Conservation (phyloP, 2,113 vertebrate genomes). For the Lasiurus cinereus region DNA sequence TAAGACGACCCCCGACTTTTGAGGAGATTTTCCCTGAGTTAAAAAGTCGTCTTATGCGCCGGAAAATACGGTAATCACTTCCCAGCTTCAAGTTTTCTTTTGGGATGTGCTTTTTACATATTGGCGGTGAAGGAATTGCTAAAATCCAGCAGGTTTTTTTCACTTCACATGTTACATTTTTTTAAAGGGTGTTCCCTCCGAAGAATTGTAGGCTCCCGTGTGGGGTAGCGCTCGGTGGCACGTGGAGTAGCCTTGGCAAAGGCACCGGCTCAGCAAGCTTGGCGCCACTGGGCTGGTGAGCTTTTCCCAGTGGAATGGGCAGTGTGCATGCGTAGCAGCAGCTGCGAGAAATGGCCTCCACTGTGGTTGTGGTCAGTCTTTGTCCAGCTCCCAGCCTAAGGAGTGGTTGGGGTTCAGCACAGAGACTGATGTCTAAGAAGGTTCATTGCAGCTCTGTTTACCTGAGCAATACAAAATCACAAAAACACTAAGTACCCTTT, state of each 20-base stretch:
- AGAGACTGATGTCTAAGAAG: slow-evolving; percentile 23
- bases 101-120: background rate
- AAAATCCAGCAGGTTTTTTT: background rate
- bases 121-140: slow-evolving; percentile 38
- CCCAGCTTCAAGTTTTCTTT: background rate
- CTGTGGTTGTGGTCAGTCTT: background rate
- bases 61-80: background rate
- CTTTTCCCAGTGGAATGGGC: slow-evolving; percentile 24
- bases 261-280: background rate
- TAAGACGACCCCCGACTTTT: too few species aligned
- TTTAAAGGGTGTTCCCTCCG: background rate
- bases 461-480: slow-evolving; percentile 4
- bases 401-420: slow-evolving; percentile 24
- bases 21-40: too few species aligned
- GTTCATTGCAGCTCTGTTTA: background rate
- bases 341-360: slow-evolving; percentile 27
- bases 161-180: background rate
- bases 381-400: background rate
- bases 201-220: background rate
- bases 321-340: background rate
- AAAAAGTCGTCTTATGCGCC: too few species aligned
- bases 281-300: background rate
- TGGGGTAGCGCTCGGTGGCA: background rate
- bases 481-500: background rate
- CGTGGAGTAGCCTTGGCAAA: slow-evolving; percentile 3